These are phyloP conservation scores for Chiloscyllium plagiosum DNA, from an alignment of 2,113 vertebrate species.

Conservation along the genomic window DNA sequence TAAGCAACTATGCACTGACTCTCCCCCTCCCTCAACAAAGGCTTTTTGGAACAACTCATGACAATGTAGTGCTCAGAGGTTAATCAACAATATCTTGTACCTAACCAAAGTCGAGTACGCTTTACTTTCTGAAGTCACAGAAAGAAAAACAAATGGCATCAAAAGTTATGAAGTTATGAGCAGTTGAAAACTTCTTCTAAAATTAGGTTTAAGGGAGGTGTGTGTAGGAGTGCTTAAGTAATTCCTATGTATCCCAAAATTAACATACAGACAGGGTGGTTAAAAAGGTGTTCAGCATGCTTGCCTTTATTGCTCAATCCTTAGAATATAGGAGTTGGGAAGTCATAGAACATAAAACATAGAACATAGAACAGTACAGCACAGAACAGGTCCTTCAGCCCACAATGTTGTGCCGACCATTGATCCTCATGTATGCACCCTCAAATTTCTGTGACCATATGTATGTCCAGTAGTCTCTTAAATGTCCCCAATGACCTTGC, in stretches of 20 bases:
- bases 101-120: not conserved
- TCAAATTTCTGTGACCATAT: too few species aligned
- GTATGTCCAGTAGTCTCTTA: too few species aligned
- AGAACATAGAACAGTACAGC: too few species aligned
- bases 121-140: not conserved
- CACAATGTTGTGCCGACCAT: too few species aligned
- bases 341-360: too few species aligned
- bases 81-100: not conserved
- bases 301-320: too few species aligned
- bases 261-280: too few species aligned
- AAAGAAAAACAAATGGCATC: not conserved
- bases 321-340: too few species aligned
- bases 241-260: not conserved
- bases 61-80: not conserved
- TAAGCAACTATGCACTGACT: not conserved
- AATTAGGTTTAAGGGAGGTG: not conserved
- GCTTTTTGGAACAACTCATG: not conserved
- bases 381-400: too few species aligned
- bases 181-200: not conserved
- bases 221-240: not conserved
- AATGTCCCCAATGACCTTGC: too few species aligned
- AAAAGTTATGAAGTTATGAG: not conserved
- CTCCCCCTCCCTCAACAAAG: not conserved
- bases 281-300: too few species aligned
- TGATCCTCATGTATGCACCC: too few species aligned